Evolutionary conservation across 64 coral and sea anemone species (phyloP), one percentile per base, ranked within the genome.

Genomic region (Montipora cactus): DNA sequence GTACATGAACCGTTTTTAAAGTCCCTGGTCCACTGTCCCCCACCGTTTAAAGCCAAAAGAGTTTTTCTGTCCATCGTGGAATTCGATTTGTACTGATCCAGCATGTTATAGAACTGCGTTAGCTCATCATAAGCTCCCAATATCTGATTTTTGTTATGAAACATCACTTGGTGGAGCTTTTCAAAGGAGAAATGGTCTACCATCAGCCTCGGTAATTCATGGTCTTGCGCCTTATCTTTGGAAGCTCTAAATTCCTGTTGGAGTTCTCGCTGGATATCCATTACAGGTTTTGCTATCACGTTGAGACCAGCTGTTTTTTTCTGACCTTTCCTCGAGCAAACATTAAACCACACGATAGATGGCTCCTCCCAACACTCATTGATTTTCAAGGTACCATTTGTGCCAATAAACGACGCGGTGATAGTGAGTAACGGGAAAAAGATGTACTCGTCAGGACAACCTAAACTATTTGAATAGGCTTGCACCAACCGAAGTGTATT

Each of bases 141-240:
- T 45, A 81, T 59, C 48, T 72, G 47, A n/a, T 89, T 88, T 61
- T 75, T 22, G 19, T 89, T 88, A 59, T 23, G 45, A 1, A 28
- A 59, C 92, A 94, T 94, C 16, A 94, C 22, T 94, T 89, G 92
- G 44, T 94, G 92, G 7, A 94, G 14, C 64, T 94, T 94, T 18
- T 94, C 77, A 20, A 88, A 93, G 15, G 92, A 93, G 20, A 93
- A 88, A 18, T 81, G 76, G 76, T 93, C 92, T 5, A 93, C 84
- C 46, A 93, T 7, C n/a, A 93, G 28, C 19, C 84, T 20, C 0
- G 61, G 92, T 53, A 93, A 75, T 13, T 93, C 92, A 21, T 70
- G 50, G 7, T 87, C 68, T 48, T 50, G 81, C 55, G 19, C 67
- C 19, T 69, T 64, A 16, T 67, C 83, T 12, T 48, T 92, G 77